phyloP scores from a whole-genome alignment of 2,888 invertebrate species.

The Adela reaumurella region DNA sequence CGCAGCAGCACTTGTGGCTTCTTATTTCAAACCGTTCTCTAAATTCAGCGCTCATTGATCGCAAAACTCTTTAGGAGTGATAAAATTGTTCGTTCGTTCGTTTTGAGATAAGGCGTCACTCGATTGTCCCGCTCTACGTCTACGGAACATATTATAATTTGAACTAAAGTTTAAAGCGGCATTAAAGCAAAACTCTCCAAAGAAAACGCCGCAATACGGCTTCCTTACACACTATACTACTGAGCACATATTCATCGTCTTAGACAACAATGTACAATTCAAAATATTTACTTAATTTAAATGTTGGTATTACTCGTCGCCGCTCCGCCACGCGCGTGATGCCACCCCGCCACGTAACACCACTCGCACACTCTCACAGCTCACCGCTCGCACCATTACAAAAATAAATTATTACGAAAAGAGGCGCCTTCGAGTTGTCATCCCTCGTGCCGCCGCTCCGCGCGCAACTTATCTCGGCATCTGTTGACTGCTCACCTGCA shows the following conservation, averaged over 20 bases:
- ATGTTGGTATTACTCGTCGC: not conserved
- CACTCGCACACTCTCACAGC: slow-evolving; percentile 43
- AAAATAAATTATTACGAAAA: slow-evolving; percentile 45
- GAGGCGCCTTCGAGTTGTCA: slow-evolving; percentile 42
- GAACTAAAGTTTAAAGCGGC: not conserved
- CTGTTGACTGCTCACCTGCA: slow-evolving; percentile 52
- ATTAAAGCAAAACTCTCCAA: not conserved
- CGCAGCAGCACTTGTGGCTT: no score
- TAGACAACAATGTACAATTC: not conserved
- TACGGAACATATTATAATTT: no score
- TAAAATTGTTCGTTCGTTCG: no score
- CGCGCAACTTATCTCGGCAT: slow-evolving; percentile 49
- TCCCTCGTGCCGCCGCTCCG: slow-evolving; percentile 14
- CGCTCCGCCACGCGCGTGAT: not conserved
- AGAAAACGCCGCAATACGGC: not conserved
- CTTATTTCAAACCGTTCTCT: no score
- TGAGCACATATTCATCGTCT: not conserved
- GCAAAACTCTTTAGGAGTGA: no score
- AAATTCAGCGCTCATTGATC: no score
- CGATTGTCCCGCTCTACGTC: no score
- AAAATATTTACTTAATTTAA: not conserved
- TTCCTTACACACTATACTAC: not conserved
- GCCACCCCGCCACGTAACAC: not conserved
- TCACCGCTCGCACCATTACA: slow-evolving; percentile 54
- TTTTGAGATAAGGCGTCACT: no score